Percentiles rank a stretch among this genome's conserved stretches.
Conservation (phyloP, 2,888 invertebrate genomes). For the Cephus rjabovi region DNA sequence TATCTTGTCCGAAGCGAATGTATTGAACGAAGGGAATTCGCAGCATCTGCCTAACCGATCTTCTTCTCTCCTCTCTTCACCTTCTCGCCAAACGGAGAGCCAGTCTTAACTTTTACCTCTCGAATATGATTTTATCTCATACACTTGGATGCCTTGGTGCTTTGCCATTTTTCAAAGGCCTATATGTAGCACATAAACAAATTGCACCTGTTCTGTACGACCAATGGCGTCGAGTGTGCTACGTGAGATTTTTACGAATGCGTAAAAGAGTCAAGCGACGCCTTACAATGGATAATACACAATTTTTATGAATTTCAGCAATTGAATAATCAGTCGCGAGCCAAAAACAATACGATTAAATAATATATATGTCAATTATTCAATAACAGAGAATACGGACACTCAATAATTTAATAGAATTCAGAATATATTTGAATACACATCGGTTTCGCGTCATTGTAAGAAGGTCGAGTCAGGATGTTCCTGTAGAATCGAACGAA, state of each 20-base stretch:
- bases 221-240: not conserved
- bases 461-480: not conserved
- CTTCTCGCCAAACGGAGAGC: not conserved
- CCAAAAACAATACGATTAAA: not conserved
- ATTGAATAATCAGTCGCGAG: not conserved
- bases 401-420: not conserved
- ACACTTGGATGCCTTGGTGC: constrained; percentile 22
- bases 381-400: not conserved
- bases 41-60: constrained; percentile 1
- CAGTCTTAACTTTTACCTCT: not conserved
- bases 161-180: constrained; percentile 31
- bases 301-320: not conserved
- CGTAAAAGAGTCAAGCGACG: not conserved
- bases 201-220: constrained; percentile 28
- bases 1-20: not conserved
- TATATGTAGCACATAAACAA: constrained; percentile 30
- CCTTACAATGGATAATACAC: not conserved
- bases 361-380: not conserved
- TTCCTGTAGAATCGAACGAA: not conserved
- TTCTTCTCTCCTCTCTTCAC: not conserved
- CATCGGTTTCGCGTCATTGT: not conserved
- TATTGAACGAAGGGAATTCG: constrained; percentile 1
- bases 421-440: not conserved
- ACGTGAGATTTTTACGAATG: not conserved
- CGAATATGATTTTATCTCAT: not conserved